These are phyloP conservation scores for Phymastichus coffea DNA, from an alignment of 1,140 invertebrate species.

Conservation along the genomic window DNA sequence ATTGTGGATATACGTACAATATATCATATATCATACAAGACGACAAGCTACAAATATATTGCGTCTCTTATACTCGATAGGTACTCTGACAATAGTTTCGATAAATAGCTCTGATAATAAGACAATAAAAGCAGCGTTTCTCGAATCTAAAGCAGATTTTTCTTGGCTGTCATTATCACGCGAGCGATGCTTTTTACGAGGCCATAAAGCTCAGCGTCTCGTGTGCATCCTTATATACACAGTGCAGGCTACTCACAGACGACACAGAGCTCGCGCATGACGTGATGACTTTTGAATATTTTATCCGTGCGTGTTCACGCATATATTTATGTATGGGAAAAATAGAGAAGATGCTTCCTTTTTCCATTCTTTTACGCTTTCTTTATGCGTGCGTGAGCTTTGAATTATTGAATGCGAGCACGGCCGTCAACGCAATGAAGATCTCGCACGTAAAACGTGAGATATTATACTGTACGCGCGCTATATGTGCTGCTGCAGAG, in stretches of 20 bases:
- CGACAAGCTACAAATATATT: no score
- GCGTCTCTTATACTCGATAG: no score
- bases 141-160: background rate
- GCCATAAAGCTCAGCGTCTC: conserved; percentile 22
- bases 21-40: no score
- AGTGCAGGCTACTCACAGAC: background rate
- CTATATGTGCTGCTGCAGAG: no score
- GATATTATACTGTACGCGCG: background rate
- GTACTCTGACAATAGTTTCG: no score
- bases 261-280: conserved; percentile 22
- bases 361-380: background rate
- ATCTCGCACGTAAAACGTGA: background rate
- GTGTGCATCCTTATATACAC: conserved; percentile 26
- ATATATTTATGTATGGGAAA: no score
- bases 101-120: no score
- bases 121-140: no score
- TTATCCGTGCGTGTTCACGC: conserved; percentile 11
- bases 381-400: conserved; percentile 1
- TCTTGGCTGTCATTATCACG: conserved; percentile 11
- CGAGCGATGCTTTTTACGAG: conserved; percentile 21
- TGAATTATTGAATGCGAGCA: conserved; percentile 11
- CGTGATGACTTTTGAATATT: conserved; percentile 28
- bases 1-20: no score
- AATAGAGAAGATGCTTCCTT: background rate
- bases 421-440: background rate